A percentile compares a stretch with the other conserved stretches of the same genome.
phyloP scores from a whole-genome alignment of 2,113 vertebrate genomes.

The Formicarius rufipectus region DNA sequence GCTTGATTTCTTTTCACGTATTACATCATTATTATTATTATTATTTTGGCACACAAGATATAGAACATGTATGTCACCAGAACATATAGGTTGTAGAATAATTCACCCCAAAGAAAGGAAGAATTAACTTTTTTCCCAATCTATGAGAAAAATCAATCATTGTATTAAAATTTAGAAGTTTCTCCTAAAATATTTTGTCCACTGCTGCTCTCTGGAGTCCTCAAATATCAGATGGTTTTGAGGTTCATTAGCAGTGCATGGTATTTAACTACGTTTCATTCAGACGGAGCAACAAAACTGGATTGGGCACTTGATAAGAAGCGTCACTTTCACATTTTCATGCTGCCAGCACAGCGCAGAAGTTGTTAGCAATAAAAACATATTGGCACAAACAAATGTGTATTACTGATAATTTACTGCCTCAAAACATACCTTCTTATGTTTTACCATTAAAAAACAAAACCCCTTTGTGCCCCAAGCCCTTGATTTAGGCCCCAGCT shows the following conservation, averaged over 20 bases:
- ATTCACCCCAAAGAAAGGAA: not conserved
- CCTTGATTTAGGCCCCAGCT: constrained; percentile 21
- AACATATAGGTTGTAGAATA: not conserved
- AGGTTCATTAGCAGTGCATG: not conserved
- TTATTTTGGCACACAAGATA: not conserved
- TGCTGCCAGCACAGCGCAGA: not conserved
- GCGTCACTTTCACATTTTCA: not conserved
- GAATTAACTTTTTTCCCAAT: not conserved
- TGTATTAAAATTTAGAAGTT: not conserved
- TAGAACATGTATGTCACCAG: not conserved
- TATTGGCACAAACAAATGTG: not conserved
- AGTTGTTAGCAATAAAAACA: not conserved
- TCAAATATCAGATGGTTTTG: not conserved
- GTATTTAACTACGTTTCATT: not conserved
- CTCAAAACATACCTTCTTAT: not conserved
- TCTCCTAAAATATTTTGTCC: not conserved
- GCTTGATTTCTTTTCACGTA: not conserved
- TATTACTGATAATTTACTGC: not conserved
- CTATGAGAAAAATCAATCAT: not conserved
- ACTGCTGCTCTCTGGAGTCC: not conserved
- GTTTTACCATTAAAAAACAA: not conserved
- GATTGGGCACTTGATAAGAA: not conserved
- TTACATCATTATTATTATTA: not conserved
- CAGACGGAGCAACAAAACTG: not conserved
- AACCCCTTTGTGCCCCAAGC: not conserved